Percentiles rank a stretch among this genome's conserved stretches.
phyloP scores from a whole-genome alignment of 2,113 vertebrate species.

The Lycaon pictus region DNA sequence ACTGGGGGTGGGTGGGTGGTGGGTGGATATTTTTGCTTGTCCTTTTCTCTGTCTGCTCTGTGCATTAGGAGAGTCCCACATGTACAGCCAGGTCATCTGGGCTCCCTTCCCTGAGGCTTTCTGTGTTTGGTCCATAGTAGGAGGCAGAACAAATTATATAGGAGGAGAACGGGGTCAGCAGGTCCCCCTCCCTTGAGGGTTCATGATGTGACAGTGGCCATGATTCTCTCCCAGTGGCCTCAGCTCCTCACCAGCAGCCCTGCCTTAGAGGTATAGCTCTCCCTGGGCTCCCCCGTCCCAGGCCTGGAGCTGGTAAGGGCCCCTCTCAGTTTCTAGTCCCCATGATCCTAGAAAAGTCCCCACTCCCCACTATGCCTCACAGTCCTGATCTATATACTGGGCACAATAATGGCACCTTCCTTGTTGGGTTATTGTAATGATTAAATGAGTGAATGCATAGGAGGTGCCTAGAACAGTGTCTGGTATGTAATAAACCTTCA shows the following conservation, averaged over 20 bases:
- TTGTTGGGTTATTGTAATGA: background rate
- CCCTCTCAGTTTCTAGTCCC: background rate
- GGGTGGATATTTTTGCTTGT: background rate
- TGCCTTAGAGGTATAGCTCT: no score
- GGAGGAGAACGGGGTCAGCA: background rate
- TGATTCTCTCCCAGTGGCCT: background rate
- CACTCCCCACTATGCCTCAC: background rate
- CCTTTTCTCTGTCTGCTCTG: background rate
- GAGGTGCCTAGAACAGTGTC: background rate
- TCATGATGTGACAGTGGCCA: no score
- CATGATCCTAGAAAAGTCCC: background rate
- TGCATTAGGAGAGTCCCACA: background rate
- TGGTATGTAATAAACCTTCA: background rate
- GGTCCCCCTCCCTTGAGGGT: background rate
- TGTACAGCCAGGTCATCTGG: background rate
- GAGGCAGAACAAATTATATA: background rate
- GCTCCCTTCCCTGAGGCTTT: background rate
- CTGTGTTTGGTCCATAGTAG: background rate
- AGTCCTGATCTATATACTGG: background rate
- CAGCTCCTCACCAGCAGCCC: background rate
- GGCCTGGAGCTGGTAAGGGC: background rate
- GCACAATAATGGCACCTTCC: background rate
- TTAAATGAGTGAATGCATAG: background rate
- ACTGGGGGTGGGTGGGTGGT: background rate
- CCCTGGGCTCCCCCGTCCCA: background rate